Base-by-base conservation (phyloP, 2,888 invertebrate genomes). In the Petrolisthes cinctipes region DNA sequence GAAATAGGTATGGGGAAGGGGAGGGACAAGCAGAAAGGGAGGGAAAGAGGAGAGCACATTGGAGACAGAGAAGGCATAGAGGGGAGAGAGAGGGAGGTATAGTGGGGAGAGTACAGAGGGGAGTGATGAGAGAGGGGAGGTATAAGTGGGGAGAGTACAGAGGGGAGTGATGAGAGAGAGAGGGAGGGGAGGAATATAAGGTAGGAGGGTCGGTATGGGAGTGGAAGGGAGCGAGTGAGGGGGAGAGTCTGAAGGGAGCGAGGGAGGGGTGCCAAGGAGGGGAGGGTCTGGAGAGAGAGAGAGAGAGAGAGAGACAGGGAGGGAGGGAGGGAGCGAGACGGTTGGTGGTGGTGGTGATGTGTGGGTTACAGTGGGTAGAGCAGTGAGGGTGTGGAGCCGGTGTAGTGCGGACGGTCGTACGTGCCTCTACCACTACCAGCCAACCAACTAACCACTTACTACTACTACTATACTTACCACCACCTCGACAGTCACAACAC, bases 201-300 rank as follows among this genome's bases (percentile, higher is more conserved):
- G 53, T 20, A 54, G 54, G 37, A n/a, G 20, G 23, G 73, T 17
- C 17, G n/a, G 73, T n/a, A 20, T 20, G 78, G 54, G 78, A 20
- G 54, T 53, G 51, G 54, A 51, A 17, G 51, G 14, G 11, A 54
- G 54, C 9, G 54, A n/a, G 73, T 7, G 73, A n/a, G 73, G 23
- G 20, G 23, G 73, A n/a, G 73, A 4, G 73, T 7, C 6, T 17
- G 20, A 17, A 79, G 20, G 73, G 73, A 17, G 54, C 53, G 78
- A 17, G 78, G 54, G n/a, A 17, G 7, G 51, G 78, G 78, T 54
- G 78, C 78, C 54, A 1, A 17, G 51, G 54, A 14, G 78, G 78
- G 20, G 78, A n/a, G 51, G 78, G 20, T n/a, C n/a, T 56, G 56
- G 68, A 68, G 83, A 51, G 73, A 73, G 75, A 53, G 75, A 23